Evolutionary conservation across 2,113 vertebrate genomes (phyloP).

Genomic region (Glaucomys volans): DNA sequence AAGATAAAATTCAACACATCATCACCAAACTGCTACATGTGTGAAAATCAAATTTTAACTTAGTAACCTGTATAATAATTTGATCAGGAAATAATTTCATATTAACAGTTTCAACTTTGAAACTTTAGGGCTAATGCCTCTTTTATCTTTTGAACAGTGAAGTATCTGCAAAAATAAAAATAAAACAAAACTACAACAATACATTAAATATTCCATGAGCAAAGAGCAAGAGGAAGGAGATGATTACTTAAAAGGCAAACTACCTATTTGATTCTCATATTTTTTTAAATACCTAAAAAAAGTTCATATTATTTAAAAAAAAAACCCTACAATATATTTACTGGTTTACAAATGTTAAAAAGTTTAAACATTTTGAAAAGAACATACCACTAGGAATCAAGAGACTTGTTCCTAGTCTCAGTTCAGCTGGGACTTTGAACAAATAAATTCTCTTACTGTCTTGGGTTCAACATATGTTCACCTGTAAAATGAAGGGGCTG

Average conservation of each 20-base stretch:
- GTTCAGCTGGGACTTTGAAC: conserved; percentile 53
- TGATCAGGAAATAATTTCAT: background rate
- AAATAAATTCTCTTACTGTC: conserved; percentile 60
- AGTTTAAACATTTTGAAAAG: conserved; percentile 54
- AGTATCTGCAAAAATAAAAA: background rate
- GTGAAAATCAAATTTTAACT: conserved; percentile 15
- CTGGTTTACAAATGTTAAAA: conserved; percentile 39
- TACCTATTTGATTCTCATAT: conserved; percentile 12
- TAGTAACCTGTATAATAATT: background rate
- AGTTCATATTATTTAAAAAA: background rate
- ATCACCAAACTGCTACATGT: background rate
- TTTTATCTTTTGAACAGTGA: background rate
- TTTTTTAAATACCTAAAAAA: conserved; percentile 15
- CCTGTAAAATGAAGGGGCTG: conserved; percentile 66
- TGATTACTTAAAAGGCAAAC: conserved; percentile 43
- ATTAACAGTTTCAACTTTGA: conserved; percentile 19
- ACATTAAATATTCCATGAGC: conserved; percentile 14
- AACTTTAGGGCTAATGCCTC: background rate
- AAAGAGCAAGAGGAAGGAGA: background rate
- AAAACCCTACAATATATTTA: background rate
- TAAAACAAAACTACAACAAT: background rate
- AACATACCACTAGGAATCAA: conserved; percentile 59
- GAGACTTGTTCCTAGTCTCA: conserved; percentile 55
- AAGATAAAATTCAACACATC: conserved; percentile 49
- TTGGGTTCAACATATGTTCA: conserved; percentile 30